Evolutionary conservation across 2,113 vertebrate genomes (phyloP).

Genomic region (Antigone vipio): DNA sequence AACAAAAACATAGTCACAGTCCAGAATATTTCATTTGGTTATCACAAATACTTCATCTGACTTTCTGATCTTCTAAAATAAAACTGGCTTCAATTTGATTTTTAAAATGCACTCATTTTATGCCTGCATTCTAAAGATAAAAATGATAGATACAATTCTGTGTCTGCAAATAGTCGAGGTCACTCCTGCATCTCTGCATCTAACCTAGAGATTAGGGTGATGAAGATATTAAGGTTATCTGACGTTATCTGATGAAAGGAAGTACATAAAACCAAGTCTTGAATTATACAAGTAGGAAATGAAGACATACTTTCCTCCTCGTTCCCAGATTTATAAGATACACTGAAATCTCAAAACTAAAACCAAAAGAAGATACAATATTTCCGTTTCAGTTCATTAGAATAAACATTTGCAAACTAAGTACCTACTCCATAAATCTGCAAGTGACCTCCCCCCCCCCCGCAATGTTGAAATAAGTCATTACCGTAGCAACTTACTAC

Average conservation of each 20-base stretch:
- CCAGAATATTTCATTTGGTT: background rate
- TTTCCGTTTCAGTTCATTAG: background rate
- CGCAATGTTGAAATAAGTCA: background rate
- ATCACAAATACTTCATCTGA: background rate
- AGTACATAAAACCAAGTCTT: background rate
- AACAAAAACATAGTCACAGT: constrained; percentile 8
- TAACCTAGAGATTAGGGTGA: background rate
- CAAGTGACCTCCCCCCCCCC: background rate
- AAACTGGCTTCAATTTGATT: background rate
- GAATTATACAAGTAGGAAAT: background rate
- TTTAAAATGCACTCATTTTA: background rate
- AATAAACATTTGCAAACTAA: background rate
- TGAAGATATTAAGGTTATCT: background rate
- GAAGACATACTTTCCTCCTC: background rate
- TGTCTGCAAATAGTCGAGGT: background rate
- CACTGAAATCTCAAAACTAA: background rate
- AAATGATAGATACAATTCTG: background rate
- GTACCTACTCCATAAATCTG: background rate
- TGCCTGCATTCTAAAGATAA: background rate
- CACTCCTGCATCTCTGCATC: background rate
- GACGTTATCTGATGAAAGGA: background rate
- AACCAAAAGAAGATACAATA: background rate
- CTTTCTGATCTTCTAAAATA: constrained; percentile 6
- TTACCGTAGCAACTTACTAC: rapidly evolving
- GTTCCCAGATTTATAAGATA: background rate